These are phyloP conservation scores for Pasiphila rectangulata DNA, from an alignment of 2,888 invertebrate species.

Conservation along the genomic window DNA sequence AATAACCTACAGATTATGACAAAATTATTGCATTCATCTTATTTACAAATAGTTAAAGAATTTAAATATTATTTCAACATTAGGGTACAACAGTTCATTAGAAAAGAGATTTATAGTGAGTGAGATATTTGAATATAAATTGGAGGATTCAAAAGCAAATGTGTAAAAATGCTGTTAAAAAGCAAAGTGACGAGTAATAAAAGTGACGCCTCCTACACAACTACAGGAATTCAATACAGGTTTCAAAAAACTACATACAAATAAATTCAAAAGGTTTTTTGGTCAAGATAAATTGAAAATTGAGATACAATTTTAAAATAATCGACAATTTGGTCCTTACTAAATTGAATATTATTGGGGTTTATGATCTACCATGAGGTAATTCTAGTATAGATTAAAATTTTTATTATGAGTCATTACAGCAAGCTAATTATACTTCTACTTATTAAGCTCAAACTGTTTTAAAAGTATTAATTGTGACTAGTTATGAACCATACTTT, in stretches of 20 bases:
- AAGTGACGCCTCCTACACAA: slow-evolving; percentile 52
- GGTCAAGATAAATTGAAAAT: slow-evolving; percentile 57
- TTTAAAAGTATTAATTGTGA: slow-evolving; percentile 30
- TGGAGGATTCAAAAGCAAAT: slow-evolving; percentile 54
- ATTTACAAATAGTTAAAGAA: slow-evolving; percentile 54
- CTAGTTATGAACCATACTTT: slow-evolving; percentile 18
- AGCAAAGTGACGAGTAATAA: slow-evolving; percentile 58
- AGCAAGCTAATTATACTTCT: slow-evolving; percentile 44
- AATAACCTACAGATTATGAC: slow-evolving; percentile 61
- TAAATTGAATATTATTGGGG: slow-evolving; percentile 49
- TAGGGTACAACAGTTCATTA: slow-evolving; percentile 39
- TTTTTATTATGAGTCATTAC: slow-evolving; percentile 39
- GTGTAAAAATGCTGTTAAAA: slow-evolving; percentile 51
- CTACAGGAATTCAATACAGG: slow-evolving; percentile 59
- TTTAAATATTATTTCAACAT: slow-evolving; percentile 48
- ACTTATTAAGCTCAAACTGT: slow-evolving; percentile 41
- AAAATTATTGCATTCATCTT: slow-evolving; percentile 74
- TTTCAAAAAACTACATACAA: slow-evolving; percentile 61
- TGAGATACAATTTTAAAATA: slow-evolving; percentile 46
- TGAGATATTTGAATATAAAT: slow-evolving; percentile 42
- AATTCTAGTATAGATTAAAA: slow-evolving; percentile 42
- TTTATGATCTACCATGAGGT: slow-evolving; percentile 42
- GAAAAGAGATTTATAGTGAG: slow-evolving; percentile 39
- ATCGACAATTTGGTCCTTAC: slow-evolving; percentile 60
- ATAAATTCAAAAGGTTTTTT: slow-evolving; percentile 56